Conservation (phyloP, 2,888 invertebrate genomes). For the Rugalucina vietnamica region DNA sequence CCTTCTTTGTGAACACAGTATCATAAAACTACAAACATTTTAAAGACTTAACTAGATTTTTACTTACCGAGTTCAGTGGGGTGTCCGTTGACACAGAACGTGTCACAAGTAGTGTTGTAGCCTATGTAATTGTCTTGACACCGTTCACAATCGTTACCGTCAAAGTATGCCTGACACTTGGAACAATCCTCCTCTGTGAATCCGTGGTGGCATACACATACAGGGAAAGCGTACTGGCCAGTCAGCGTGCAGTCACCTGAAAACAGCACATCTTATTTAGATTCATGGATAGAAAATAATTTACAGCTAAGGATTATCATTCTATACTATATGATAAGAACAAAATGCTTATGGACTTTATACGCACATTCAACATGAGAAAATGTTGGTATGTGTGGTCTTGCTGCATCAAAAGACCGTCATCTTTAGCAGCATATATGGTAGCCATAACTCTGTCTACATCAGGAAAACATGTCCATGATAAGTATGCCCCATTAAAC, state of each 20-base stretch:
- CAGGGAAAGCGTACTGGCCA: not conserved
- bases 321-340: no score
- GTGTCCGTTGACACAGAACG: constrained; percentile 71
- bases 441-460: no score
- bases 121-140: constrained; percentile 73
- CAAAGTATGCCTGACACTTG: constrained; percentile 65
- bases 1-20: no score
- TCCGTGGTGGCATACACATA: constrained; percentile 74
- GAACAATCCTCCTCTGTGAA: constrained; percentile 69
- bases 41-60: no score
- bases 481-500: no score
- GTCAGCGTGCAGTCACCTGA: constrained; percentile 69
- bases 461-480: no score
- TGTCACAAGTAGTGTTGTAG: constrained; percentile 70
- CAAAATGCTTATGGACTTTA: no score
- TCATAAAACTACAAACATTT: no score
- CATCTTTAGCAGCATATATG: no score
- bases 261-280: not conserved
- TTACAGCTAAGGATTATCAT: not conserved
- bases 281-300: not conserved
- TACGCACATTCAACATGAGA: no score
- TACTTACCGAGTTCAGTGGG: constrained; percentile 68
- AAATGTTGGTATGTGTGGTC: no score
- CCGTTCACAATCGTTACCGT: constrained; percentile 62
- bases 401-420: no score